These are phyloP conservation scores for Cheilosia urbana DNA, from an alignment of 2,888 invertebrate genomes.

Conservation along the genomic window DNA sequence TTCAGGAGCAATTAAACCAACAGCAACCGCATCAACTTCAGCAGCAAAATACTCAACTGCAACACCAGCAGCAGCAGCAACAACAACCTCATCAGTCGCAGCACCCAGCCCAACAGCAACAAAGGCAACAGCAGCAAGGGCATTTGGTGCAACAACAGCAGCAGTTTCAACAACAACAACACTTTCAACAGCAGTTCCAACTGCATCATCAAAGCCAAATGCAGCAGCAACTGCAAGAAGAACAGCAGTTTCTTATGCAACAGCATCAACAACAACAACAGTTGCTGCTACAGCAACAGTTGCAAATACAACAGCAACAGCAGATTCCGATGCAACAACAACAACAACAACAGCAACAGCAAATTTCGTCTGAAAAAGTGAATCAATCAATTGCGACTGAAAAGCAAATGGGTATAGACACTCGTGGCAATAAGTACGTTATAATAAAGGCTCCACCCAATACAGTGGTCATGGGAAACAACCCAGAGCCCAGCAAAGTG, in stretches of 20 bases:
- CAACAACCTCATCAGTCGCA: conserved; percentile 48
- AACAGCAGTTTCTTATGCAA: conserved; percentile 44
- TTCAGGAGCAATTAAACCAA: conserved; percentile 26
- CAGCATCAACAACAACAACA: conserved; percentile 56
- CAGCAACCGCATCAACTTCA: conserved; percentile 76
- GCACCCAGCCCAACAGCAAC: conserved; percentile 45
- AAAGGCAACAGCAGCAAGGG: conserved; percentile 42
- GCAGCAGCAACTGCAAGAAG: conserved; percentile 33
- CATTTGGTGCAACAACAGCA: conserved; percentile 48
- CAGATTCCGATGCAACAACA: conserved; percentile 34
- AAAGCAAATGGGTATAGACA: conserved; percentile 78
- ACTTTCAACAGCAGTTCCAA: conserved; percentile 62
- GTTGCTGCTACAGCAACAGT: conserved; percentile 38
- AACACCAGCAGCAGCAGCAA: conserved; percentile 41
- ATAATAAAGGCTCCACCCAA: conserved; percentile 77
- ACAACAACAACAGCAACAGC: conserved; percentile 47
- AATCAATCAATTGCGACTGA: conserved; percentile 38
- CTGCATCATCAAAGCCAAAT: conserved; percentile 33
- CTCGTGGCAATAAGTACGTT: conserved; percentile 82
- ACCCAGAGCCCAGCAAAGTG: conserved; percentile 41
- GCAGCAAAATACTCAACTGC: conserved; percentile 79
- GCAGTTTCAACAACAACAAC: conserved; percentile 51
- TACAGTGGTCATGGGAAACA: conserved; percentile 45
- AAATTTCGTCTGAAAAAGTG: conserved; percentile 18
- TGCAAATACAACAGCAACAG: conserved; percentile 42